Evolutionary conservation across 2,888 invertebrate genomes (phyloP).

Genomic region (Parnassius smintheus): DNA sequence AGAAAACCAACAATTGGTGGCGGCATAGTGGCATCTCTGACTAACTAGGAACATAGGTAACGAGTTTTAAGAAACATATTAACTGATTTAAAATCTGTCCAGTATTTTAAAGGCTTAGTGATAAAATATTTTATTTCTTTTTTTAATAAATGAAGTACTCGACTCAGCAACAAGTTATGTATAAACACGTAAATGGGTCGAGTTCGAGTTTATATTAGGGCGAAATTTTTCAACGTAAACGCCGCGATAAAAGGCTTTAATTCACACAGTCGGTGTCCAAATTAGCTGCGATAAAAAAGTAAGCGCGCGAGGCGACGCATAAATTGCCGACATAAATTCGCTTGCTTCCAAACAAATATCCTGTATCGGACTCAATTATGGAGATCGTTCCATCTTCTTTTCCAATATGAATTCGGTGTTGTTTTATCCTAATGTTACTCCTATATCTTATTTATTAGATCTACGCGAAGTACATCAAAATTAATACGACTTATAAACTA

Average conservation of each 20-base stretch:
- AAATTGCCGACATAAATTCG: constrained; percentile 46
- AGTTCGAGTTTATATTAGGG: constrained; percentile 14
- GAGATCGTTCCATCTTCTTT: constrained; percentile 39
- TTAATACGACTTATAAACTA: too few relatives aligned
- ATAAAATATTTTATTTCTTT: neutral
- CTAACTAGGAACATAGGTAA: too few relatives aligned
- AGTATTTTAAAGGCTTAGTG: too few relatives aligned
- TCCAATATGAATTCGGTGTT: constrained; percentile 38
- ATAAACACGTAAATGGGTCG: constrained; percentile 23
- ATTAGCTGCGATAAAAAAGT: constrained; percentile 37
- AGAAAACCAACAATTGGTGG: too few relatives aligned
- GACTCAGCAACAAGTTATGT: constrained; percentile 26
- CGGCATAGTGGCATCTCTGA: too few relatives aligned
- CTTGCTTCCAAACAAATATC: constrained; percentile 41
- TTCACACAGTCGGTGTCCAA: constrained; percentile 30
- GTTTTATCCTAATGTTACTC: constrained; percentile 23
- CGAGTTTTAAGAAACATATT: too few relatives aligned
- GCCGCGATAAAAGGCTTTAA: constrained; percentile 28
- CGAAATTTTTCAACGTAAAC: constrained; percentile 26
- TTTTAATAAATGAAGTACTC: neutral
- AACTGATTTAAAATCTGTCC: too few relatives aligned
- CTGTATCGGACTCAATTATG: constrained; percentile 45
- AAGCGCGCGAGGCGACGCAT: constrained; percentile 40
- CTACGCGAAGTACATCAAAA: too few relatives aligned
- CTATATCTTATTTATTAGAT: too few relatives aligned